Conservation (phyloP, 2,888 invertebrate genomes). For the Tipula lateralis region DNA sequence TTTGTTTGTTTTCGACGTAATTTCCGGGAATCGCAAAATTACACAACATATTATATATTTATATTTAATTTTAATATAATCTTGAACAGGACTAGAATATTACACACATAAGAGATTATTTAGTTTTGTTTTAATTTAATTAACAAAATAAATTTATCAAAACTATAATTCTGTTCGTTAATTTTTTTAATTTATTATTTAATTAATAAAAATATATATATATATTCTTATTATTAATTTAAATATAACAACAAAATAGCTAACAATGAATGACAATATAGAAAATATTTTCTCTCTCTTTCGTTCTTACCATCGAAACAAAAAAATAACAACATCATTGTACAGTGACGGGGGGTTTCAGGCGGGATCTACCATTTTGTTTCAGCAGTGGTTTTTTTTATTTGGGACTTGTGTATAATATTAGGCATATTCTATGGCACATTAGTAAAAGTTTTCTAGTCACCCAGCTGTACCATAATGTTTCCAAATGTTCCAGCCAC, state of each 20-base stretch:
- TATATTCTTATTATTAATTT: background rate
- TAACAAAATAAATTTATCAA: background rate
- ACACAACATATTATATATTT: background rate
- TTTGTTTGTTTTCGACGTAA: background rate
- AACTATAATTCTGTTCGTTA: background rate
- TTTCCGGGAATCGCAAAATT: background rate
- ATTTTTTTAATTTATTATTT: background rate
- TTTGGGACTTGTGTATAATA: background rate
- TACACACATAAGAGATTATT: background rate
- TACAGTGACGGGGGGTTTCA: background rate
- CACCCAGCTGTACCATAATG: background rate
- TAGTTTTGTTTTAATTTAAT: background rate
- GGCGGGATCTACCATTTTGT: no score
- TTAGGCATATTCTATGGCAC: background rate
- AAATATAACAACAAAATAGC: background rate
- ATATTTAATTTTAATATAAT: background rate
- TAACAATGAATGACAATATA: background rate
- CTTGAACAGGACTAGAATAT: conserved; percentile 7
- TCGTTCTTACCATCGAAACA: background rate
- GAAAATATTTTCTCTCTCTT: background rate
- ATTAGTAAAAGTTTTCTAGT: background rate
- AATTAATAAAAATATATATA: background rate
- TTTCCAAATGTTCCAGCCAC: background rate
- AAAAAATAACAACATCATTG: background rate
- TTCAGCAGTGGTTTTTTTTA: no score